Evolutionary conservation across 1,140 invertebrate genomes (phyloP).

Genomic region (Lycorma delicatula): DNA sequence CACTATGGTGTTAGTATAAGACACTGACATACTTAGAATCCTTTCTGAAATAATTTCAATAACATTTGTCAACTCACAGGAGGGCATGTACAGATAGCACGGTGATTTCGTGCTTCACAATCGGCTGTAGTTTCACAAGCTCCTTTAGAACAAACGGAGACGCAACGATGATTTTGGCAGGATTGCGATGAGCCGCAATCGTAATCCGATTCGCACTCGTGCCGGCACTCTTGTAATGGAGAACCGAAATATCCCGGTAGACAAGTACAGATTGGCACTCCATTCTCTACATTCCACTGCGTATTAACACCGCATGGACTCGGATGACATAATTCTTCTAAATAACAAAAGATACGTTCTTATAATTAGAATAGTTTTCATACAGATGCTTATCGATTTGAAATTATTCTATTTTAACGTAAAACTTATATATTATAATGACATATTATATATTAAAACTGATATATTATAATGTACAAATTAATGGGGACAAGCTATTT

Average conservation of each 20-base stretch:
- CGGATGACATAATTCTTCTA: conserved; percentile 69
- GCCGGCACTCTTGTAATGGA: conserved; percentile 61
- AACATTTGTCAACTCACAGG: conserved; percentile 43
- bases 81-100: conserved; percentile 71
- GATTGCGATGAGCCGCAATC: conserved; percentile 61
- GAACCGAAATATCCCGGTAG: conserved; percentile 60
- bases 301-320: conserved; percentile 72
- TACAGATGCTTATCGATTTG: too few species aligned
- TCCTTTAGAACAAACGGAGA: conserved; percentile 56
- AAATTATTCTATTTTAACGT: too few species aligned
- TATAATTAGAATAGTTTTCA: too few species aligned
- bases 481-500: too few species aligned
- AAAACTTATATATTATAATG: too few species aligned
- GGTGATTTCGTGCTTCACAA: conserved; percentile 67
- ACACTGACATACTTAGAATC: too few species aligned
- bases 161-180: conserved; percentile 68
- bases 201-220: conserved; percentile 65
- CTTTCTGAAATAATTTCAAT: not conserved
- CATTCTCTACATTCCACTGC: conserved; percentile 64
- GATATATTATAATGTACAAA: too few species aligned
- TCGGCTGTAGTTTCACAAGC: conserved; percentile 71
- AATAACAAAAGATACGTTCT: too few species aligned
- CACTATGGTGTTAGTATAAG: too few species aligned
- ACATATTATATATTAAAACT: too few species aligned
- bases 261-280: conserved; percentile 66